phyloP scores from a whole-genome alignment of 2,888 invertebrate species.

The Apamea epomidion region DNA sequence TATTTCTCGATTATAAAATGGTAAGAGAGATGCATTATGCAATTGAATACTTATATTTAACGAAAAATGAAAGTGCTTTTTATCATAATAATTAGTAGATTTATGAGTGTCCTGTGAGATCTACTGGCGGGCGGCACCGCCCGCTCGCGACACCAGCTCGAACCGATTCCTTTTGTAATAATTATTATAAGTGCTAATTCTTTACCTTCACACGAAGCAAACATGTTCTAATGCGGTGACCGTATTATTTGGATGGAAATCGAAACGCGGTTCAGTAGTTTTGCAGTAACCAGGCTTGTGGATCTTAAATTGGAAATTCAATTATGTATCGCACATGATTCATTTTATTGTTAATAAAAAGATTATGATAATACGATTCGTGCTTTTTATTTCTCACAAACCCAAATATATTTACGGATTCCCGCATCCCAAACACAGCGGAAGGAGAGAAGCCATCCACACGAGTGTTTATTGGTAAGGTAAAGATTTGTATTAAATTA shows the following conservation, averaged over 20 bases:
- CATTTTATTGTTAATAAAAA: conserved; percentile 90
- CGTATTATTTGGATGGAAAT: conserved; percentile 68
- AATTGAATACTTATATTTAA: conserved; percentile 81
- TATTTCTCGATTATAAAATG: conserved; percentile 89
- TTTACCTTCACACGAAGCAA: conserved; percentile 75
- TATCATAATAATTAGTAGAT: conserved; percentile 81
- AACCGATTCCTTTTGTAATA: conserved; percentile 78
- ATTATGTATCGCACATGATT: conserved; percentile 89
- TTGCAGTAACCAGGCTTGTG: conserved; percentile 83
- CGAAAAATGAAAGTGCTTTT: conserved; percentile 86
- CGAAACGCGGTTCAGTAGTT: conserved; percentile 76
- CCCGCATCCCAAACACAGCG: background rate
- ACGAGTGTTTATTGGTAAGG: conserved; percentile 28
- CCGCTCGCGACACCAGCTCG: conserved; percentile 64
- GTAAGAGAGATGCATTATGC: conserved; percentile 87
- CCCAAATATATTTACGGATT: conserved; percentile 11
- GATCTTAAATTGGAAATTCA: conserved; percentile 85
- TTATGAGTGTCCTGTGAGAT: conserved; percentile 70
- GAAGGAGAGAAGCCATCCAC: conserved; percentile 19
- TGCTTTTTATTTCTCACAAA: conserved; percentile 69
- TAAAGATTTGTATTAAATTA: conserved; percentile 46
- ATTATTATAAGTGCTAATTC: conserved; percentile 75
- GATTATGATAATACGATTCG: conserved; percentile 83
- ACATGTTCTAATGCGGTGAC: conserved; percentile 60
- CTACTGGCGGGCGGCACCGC: conserved; percentile 59